These are phyloP conservation scores for Aphyosemion australe DNA, from an alignment of 2,113 vertebrate species.

Conservation along the genomic window DNA sequence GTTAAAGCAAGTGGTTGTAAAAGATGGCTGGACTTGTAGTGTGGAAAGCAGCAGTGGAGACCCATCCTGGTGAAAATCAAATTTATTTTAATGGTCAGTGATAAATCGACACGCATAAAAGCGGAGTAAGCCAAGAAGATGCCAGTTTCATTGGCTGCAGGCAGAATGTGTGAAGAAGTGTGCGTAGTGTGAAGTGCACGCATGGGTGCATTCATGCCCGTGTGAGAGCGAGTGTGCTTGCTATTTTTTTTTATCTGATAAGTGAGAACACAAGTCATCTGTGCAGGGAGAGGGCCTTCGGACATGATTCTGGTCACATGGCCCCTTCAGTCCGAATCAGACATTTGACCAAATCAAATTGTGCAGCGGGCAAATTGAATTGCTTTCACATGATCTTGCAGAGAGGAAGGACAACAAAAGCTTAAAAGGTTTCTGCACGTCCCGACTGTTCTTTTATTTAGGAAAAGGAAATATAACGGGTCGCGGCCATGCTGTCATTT, in stretches of 20 bases:
- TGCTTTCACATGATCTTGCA: slow-evolving; percentile 47
- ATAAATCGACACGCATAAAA: slow-evolving; percentile 73
- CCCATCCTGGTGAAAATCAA: slow-evolving; percentile 69
- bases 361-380: slow-evolving; percentile 57
- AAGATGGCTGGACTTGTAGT: slow-evolving; percentile 45
- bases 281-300: slow-evolving; percentile 45
- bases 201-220: slow-evolving; percentile 6
- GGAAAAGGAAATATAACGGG: not conserved
- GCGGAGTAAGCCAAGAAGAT: slow-evolving; percentile 29
- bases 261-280: slow-evolving; percentile 46
- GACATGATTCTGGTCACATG: slow-evolving; percentile 56
- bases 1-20: slow-evolving; percentile 72
- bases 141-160: slow-evolving; percentile 37
- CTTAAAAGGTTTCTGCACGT: slow-evolving; percentile 16
- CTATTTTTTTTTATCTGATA: slow-evolving; percentile 30
- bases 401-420: slow-evolving; percentile 33
- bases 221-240: slow-evolving; percentile 11
- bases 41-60: slow-evolving; percentile 48
- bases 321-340: slow-evolving; percentile 51
- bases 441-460: not conserved
- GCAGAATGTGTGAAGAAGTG: slow-evolving; percentile 3
- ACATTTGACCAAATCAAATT: slow-evolving; percentile 72
- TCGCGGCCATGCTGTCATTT: not conserved
- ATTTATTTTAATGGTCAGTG: slow-evolving; percentile 73
- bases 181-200: not conserved